These are phyloP conservation scores for Philaenus spumarius DNA, from an alignment of 1,140 invertebrate species.

Conservation along the genomic window DNA sequence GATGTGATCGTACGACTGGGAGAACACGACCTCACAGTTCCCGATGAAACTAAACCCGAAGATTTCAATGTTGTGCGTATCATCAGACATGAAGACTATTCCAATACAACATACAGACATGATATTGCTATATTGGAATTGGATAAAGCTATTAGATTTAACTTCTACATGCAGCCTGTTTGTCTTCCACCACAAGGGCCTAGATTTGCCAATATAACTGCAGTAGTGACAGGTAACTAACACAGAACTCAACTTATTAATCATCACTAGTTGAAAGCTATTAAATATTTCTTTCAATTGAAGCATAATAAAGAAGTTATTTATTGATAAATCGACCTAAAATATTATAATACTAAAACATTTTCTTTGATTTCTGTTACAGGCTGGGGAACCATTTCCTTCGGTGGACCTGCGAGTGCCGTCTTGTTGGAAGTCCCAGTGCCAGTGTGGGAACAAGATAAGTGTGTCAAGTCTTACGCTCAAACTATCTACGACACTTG, in stretches of 20 bases:
- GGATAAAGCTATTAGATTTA: slow-evolving; percentile 52
- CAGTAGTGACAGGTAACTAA: slow-evolving; percentile 29
- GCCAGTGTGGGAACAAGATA: slow-evolving; percentile 69
- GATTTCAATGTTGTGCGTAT: slow-evolving; percentile 31
- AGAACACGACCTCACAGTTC: slow-evolving; percentile 29
- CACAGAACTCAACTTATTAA: too few species aligned
- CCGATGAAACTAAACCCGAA: slow-evolving; percentile 22
- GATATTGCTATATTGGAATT: slow-evolving; percentile 74
- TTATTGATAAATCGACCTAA: too few species aligned
- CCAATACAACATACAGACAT: slow-evolving; percentile 62
- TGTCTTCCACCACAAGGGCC: slow-evolving; percentile 56
- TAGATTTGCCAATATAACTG: slow-evolving; percentile 17
- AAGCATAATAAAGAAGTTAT: too few species aligned
- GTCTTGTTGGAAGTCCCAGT: slow-evolving; percentile 68
- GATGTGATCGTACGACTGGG: slow-evolving; percentile 27
- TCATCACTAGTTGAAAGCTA: too few species aligned
- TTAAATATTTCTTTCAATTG: too few species aligned
- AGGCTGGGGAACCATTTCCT: slow-evolving; percentile 64
- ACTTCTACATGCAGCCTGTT: slow-evolving; percentile 52
- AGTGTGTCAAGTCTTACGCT: slow-evolving; percentile 55
- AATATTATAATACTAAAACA: too few species aligned
- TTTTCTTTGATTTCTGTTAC: too few species aligned
- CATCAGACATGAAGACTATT: slow-evolving; percentile 58
- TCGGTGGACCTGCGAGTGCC: slow-evolving; percentile 56
- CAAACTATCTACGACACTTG: slow-evolving; percentile 55